Evolutionary conservation across 2,113 vertebrate genomes (phyloP).

Genomic region (Halcyon senegalensis): DNA sequence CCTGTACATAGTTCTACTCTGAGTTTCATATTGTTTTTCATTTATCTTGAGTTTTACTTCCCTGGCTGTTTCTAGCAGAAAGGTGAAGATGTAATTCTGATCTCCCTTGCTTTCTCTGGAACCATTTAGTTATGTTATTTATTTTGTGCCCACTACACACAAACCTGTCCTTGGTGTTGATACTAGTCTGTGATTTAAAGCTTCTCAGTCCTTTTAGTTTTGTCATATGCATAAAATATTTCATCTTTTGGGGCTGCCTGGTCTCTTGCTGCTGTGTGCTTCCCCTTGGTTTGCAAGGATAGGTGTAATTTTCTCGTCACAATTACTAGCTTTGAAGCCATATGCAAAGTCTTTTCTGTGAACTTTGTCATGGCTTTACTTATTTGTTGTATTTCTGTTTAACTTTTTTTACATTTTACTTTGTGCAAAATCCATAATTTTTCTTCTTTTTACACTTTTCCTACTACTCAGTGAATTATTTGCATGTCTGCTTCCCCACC

Average conservation of each 20-base stretch:
- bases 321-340: not conserved
- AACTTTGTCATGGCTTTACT: not conserved
- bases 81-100: not conserved
- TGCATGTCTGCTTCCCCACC: not conserved
- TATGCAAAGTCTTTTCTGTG: not conserved
- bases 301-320: not conserved
- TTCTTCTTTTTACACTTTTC: not conserved
- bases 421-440: not conserved
- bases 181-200: constrained; percentile 8
- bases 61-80: not conserved
- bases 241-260: not conserved
- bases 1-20: not conserved
- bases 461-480: not conserved
- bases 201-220: not conserved
- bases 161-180: not conserved
- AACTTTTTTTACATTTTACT: not conserved
- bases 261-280: not conserved
- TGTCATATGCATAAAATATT: not conserved
- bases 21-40: not conserved
- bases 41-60: not conserved
- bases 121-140: not conserved
- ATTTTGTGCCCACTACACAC: not conserved
- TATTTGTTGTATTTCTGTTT: not conserved
- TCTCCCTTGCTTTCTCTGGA: not conserved
- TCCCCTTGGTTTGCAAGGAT: not conserved